Evolutionary conservation across 2,888 invertebrate species (phyloP), one percentile per base, ranked within the genome.

Genomic region (Syrphus vitripennis): DNA sequence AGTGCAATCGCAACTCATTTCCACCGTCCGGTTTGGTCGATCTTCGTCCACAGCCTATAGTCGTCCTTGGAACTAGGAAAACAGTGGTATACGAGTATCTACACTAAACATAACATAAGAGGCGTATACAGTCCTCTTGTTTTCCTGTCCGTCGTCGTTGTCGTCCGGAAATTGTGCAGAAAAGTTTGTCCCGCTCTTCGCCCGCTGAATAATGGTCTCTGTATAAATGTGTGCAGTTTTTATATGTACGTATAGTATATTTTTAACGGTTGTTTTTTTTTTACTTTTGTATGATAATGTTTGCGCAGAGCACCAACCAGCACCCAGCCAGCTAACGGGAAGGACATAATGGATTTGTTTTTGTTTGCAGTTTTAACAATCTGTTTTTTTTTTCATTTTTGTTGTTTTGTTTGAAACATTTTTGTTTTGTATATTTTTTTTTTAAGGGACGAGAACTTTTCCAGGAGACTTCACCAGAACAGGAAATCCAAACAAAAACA

Each of bases 401-500:
- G 19, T 12, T 24, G 26, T 24, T 37, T 42, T 40, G 3, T 26
- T 45, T 45, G 14, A 34, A 65, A 48, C 31, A 65, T 55, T 57
- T 63, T 50, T 59, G 12, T 59, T 29, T 12, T 75, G 63, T 71
- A 59, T 29, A 65, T 31, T 45, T 65, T 71, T 71, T n/a, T n/a
- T n/a, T n/a, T n/a, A 40, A 50, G 31, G 65, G 65, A 76, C 40
- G 29, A 71, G 50, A 53, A 76, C 42, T 74, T 69, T 79, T 69
- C 45, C 55, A 70, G 57, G 42, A 61, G 59, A 82, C 57, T 78
- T 81, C 63, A 40, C 34, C 59, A 50, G 55, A 45, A 70, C 77
- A 77, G 86, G 86, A 86, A 78, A 77, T 70, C 72, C 69, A 82
- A 86, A 86, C 86, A 86, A 86, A 80, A 86, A 82, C 78, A 86